Base-by-base conservation (phyloP, 23 tunicate species). In the Aplidium turbinatum region DNA sequence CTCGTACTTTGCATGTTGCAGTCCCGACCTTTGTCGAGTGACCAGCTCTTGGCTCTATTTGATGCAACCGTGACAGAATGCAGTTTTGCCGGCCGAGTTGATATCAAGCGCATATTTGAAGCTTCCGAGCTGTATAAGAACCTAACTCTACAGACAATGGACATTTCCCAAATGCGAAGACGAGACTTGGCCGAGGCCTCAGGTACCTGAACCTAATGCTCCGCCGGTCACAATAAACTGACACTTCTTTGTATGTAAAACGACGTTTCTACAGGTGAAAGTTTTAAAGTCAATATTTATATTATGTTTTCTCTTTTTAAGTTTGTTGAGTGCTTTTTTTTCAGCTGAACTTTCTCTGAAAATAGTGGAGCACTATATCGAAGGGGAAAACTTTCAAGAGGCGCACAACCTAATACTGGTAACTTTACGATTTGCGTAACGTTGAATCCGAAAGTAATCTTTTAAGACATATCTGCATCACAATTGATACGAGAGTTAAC, bases 331-430 rank as follows among this genome's bases (percentile, higher is more conserved):
- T n/a, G n/a, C 9, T 35, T 35, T 58, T 26, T 60, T 32, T 77
- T 38, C 23, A 78, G 83, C 63, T 1, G 31, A 23, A 11, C 30
- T 70, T 4, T 80, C 38, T 27, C 78, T 80, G 29, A 70, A 40
- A 58, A 38, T 80, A 25, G 85, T 78, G 0, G 29, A 57, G 31
- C 31, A 35, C 7, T 57, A 32, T 29, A 72, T 70, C 2, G 58
- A 19, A 9, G 57, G 70, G 3, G 51, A 24, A 23, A 42, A 70
- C 27, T 53, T 31, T 29, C 78, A 70, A 58, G 32, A 57, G 7
- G 85, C 85, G 29, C 80, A 75, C 48, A 25, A 26, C 7, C 54
- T 75, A 35, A 50, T 75, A 25, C 21, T 75, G 80, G 80, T 75
- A 53, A 45, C 4, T 11, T 11, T 5, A 68, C 11, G 19, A n/a